These are phyloP conservation scores for Drosophila littoralis DNA, from an alignment of 1,140 invertebrate genomes.

Conservation along the genomic window DNA sequence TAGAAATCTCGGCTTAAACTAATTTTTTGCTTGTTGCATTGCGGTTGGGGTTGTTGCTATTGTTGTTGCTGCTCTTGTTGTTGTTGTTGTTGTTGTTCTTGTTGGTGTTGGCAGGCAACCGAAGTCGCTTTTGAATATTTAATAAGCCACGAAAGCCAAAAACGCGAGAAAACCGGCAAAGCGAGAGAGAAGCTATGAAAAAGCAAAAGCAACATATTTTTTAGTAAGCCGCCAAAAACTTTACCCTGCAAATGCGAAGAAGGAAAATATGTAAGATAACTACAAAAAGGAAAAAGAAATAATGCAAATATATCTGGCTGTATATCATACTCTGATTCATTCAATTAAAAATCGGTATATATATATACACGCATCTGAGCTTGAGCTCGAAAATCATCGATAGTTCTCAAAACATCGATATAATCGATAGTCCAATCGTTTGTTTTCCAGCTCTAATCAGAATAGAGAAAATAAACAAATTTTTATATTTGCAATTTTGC, in stretches of 20 bases:
- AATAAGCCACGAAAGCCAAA: slow-evolving; percentile 56
- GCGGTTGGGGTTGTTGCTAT: slow-evolving; percentile 20
- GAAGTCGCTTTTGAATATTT: slow-evolving; percentile 74
- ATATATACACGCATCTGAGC: no score
- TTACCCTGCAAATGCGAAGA: background rate
- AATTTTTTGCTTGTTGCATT: slow-evolving; percentile 72
- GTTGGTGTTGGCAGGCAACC: slow-evolving; percentile 29
- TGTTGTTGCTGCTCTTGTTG: slow-evolving; percentile 3
- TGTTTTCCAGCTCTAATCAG: no score
- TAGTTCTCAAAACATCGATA: no score
- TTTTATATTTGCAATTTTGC: background rate
- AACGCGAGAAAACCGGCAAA: slow-evolving; percentile 23
- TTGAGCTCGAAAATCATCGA: no score
- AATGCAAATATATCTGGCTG: no score
- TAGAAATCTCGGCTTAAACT: slow-evolving; percentile 77
- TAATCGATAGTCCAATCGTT: no score
- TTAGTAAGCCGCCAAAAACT: background rate
- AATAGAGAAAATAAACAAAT: no score
- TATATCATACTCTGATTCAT: no score
- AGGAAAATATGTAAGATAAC: no score
- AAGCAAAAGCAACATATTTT: background rate
- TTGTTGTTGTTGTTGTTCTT: background rate
- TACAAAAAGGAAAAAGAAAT: no score
- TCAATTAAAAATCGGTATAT: background rate
- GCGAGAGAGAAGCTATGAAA: slow-evolving; percentile 1